phyloP scores from a whole-genome alignment of 2,113 vertebrate genomes.

The Daboia siamensis region DNA sequence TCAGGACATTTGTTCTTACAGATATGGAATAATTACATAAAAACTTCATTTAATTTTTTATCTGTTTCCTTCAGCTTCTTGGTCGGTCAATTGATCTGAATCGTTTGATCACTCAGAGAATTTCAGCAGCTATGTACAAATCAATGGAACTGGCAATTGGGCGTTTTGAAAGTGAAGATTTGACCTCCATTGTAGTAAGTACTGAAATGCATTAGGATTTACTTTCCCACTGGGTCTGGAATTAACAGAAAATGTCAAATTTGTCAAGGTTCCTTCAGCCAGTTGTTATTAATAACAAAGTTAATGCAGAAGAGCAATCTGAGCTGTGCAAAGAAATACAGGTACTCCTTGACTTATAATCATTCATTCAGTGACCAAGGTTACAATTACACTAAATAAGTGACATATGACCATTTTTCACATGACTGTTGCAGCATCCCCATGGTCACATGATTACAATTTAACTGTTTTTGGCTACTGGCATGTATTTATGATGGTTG shows the following conservation, averaged over 20 bases:
- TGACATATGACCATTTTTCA: neutral
- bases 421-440: neutral
- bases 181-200: slow-evolving; percentile 86
- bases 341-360: neutral
- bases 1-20: neutral
- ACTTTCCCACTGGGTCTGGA: neutral
- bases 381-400: neutral
- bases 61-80: slow-evolving; percentile 70
- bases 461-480: neutral
- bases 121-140: slow-evolving; percentile 81
- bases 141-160: slow-evolving; percentile 84
- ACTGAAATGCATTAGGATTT: neutral
- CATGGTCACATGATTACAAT: neutral
- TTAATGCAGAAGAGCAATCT: neutral
- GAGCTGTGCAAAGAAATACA: neutral
- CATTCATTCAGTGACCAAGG: neutral
- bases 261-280: neutral
- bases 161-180: slow-evolving; percentile 86
- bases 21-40: neutral
- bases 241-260: neutral
- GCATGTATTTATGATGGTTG: neutral
- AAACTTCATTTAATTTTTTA: slow-evolving; percentile 6
- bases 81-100: slow-evolving; percentile 87
- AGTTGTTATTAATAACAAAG: neutral
- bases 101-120: slow-evolving; percentile 83